Conservation (phyloP, 2,888 invertebrate genomes). For the Sipha maydis region DNA sequence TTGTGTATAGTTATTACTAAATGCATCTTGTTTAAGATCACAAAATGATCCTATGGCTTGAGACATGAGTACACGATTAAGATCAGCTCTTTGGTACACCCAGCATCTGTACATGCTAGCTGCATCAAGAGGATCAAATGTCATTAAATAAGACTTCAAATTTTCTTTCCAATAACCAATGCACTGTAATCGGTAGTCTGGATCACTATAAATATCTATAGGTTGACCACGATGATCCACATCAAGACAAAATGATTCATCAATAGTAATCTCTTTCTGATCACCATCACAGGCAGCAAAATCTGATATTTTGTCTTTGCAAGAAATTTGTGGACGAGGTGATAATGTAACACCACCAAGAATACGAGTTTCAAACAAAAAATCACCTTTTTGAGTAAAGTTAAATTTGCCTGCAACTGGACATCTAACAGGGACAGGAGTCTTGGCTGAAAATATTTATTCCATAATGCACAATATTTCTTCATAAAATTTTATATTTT, state of each 20-base stretch:
- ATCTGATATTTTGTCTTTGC: slow-evolving; percentile 93
- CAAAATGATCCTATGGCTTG: slow-evolving; percentile 92
- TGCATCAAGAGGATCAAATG: slow-evolving; percentile 95
- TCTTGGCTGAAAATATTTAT: slow-evolving; percentile 72
- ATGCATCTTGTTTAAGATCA: slow-evolving; percentile 87
- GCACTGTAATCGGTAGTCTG: slow-evolving; percentile 96
- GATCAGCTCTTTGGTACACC: slow-evolving; percentile 96
- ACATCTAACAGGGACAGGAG: slow-evolving; percentile 91
- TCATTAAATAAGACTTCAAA: slow-evolving; percentile 93
- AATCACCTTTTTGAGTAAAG: slow-evolving; percentile 91
- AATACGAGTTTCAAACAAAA: slow-evolving; percentile 90
- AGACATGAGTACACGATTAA: slow-evolving; percentile 85
- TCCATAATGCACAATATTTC: neutral
- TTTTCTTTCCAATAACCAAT: slow-evolving; percentile 99
- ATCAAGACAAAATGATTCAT: slow-evolving; percentile 95
- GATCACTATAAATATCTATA: slow-evolving; percentile 94
- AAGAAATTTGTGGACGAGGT: slow-evolving; percentile 91
- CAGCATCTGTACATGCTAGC: slow-evolving; percentile 96
- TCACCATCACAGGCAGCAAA: slow-evolving; percentile 95
- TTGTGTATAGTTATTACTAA: slow-evolving; percentile 86
- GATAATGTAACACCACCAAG: slow-evolving; percentile 94
- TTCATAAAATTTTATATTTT: neutral
- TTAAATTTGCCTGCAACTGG: slow-evolving; percentile 97
- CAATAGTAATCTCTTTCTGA: slow-evolving; percentile 92
- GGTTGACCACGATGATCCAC: slow-evolving; percentile 95